Evolutionary conservation across 1,140 invertebrate genomes (phyloP), one percentile per base, ranked within the genome.

Genomic region (Bombus terrestris): DNA sequence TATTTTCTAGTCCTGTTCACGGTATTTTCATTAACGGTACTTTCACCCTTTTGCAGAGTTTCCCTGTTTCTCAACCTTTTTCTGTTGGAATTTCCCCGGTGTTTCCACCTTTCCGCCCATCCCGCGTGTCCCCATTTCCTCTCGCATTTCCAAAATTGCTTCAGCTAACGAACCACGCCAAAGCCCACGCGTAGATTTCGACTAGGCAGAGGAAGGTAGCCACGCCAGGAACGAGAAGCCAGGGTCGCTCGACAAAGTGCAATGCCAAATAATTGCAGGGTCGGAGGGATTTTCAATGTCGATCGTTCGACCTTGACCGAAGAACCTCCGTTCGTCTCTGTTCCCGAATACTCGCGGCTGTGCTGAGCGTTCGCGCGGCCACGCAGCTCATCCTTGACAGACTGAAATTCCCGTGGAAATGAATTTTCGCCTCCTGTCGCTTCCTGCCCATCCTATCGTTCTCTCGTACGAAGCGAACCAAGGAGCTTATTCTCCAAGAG

Each of bases 251-350:
- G 28, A 3, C 64, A 18, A 66, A 66, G 64, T 81, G 78, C 83
- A 81, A 81, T 68, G 78, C 69, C 78, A 85, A 85, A 85, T 74
- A 85, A 81, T 73, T 66, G 37, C 83, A 81, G 71, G 77, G 83
- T 85, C 83, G 39, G 69, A 64, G 41, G 74, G 76, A 83, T 84
- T 72, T 79, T 78, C 86, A 84, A 37, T 53, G 66, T 79, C 43
- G 53, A 73, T 73, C 68, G 41, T 18, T 8, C 80, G 80, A 83
- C 80, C 85, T 86, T 86, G 85, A 66, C 85, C 85, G 59, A 68
- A 18, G 59, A 68, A 18, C 15, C 64, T 28, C 3, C 39, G 72
- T 41, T 32, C 32, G 47, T 47, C 62, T 83, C 25, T 8, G 53
- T 57, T 75, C 64, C 47, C 32, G 57, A 43, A 72, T 79, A 47